Evolutionary conservation across 2,888 invertebrate genomes (phyloP), one percentile per base, ranked within the genome.

Genomic region (Drosophila incognita): DNA sequence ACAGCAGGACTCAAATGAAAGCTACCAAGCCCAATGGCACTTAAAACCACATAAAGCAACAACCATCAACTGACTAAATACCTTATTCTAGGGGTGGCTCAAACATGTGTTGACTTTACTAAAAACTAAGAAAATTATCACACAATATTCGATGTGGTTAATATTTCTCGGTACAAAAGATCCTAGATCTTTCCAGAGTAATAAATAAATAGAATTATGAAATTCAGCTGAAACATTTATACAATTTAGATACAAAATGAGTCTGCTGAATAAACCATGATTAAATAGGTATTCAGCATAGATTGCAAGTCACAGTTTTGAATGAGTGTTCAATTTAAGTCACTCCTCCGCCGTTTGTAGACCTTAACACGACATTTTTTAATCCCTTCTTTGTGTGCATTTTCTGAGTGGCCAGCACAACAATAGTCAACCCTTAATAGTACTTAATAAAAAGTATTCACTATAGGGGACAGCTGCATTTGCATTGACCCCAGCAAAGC

Each of bases 1-100:
- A 70, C 77, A 67, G 65, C 73, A 83, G 73, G 64, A 62, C 48
- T 31, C 48, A 61, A 36, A 24, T 54, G 63, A 60, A 48, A 36
- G 53, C 36, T 33, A 54, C 10, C 59, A 69, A 56, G 29, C 49
- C 24, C 40, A 69, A 76, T 38, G 51, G 49, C 79, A 85, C 75
- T 71, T 72, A 87, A 89, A 89, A 89, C 54, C 51, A 33, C 29
- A 68, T 15, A 67, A n/a, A 33, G 38, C 21, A 24, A 35, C 21
- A 13, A 42, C 15, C 40, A 35, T n/a, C 15, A 33, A 21, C 51
- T 6, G 7, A 64, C n/a, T 10, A 27, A 4, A 40, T 13, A 6
- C 18, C 1, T 11, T 21, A 18, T 3, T 7, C 15, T 8, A 6
- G 24, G 15, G 33, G 3, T 5, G 53, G 29, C 31, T 27, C 18